Evolutionary conservation across 2,888 invertebrate genomes (phyloP).

Genomic region (Trichopria drosophilae): DNA sequence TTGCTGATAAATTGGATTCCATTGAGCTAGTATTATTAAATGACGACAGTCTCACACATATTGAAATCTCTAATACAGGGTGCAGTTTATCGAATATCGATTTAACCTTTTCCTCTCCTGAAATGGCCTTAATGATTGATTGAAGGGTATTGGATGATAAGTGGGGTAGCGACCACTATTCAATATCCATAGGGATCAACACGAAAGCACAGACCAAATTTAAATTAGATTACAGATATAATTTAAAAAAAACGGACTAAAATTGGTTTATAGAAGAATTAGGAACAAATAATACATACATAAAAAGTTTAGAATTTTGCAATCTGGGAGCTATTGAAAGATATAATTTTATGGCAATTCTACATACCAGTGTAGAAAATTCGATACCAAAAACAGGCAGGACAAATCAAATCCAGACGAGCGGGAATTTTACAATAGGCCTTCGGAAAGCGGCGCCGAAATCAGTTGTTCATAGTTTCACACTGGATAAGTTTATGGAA

Average conservation of each 20-base stretch:
- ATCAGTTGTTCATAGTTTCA: slow-evolving; percentile 10
- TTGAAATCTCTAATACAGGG: background rate
- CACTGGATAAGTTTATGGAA: slow-evolving; percentile 12
- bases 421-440: background rate
- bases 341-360: background rate
- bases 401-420: background rate
- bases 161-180: slow-evolving; percentile 29
- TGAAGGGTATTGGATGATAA: slow-evolving; percentile 19
- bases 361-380: background rate
- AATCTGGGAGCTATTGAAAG: slow-evolving; percentile 1
- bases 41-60: slow-evolving; percentile 14
- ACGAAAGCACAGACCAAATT: background rate
- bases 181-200: slow-evolving; percentile 21
- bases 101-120: slow-evolving; percentile 16
- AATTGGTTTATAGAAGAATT: background rate
- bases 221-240: slow-evolving; percentile 20
- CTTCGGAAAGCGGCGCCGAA: slow-evolving; percentile 16
- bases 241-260: slow-evolving; percentile 13
- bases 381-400: background rate
- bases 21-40: slow-evolving; percentile 15
- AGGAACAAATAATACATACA: background rate
- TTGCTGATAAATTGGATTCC: slow-evolving; percentile 7
- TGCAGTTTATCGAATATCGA: slow-evolving; percentile 25
- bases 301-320: slow-evolving; percentile 3
- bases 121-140: slow-evolving; percentile 7